Evolutionary conservation across 2,797 vertebrate species (phyloP).

Genomic region (Bradypodion pumilum): DNA sequence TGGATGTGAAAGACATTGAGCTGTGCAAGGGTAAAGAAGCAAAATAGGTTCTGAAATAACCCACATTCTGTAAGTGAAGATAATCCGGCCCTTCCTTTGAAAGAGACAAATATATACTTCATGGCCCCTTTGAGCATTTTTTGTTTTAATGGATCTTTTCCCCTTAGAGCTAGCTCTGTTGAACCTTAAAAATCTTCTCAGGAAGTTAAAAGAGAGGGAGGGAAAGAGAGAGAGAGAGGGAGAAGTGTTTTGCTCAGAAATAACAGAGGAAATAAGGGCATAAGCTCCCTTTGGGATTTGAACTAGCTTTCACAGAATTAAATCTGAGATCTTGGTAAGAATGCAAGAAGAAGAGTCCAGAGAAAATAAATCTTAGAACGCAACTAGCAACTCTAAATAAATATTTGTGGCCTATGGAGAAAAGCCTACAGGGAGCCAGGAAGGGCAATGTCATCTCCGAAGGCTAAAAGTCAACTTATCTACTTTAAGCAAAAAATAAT

Average conservation of each 20-base stretch:
- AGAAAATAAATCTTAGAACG: slow-evolving; percentile 40
- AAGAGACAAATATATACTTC: slow-evolving; percentile 17
- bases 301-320: slow-evolving; percentile 39
- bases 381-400: not conserved
- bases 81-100: slow-evolving; percentile 12
- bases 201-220: not conserved
- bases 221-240: slow-evolving; percentile 26
- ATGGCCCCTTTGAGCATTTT: slow-evolving; percentile 15
- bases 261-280: slow-evolving; percentile 30
- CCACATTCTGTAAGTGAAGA: not conserved
- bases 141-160: slow-evolving; percentile 21
- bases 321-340: slow-evolving; percentile 27
- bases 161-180: slow-evolving; percentile 11
- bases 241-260: slow-evolving; percentile 31
- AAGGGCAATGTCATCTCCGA: slow-evolving; percentile 12
- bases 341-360: slow-evolving; percentile 25
- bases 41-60: slow-evolving; percentile 12
- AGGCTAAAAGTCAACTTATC: slow-evolving; percentile 22
- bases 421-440: slow-evolving; percentile 2
- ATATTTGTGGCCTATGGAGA: not conserved
- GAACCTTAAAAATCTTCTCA: slow-evolving; percentile 7
- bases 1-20: slow-evolving; percentile 26
- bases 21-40: not conserved
- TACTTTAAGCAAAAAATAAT: slow-evolving; percentile 26
- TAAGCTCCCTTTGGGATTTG: slow-evolving; percentile 26